phyloP scores from a whole-genome alignment of 2,797 vertebrate species.

The Enteromius treurensis region DNA sequence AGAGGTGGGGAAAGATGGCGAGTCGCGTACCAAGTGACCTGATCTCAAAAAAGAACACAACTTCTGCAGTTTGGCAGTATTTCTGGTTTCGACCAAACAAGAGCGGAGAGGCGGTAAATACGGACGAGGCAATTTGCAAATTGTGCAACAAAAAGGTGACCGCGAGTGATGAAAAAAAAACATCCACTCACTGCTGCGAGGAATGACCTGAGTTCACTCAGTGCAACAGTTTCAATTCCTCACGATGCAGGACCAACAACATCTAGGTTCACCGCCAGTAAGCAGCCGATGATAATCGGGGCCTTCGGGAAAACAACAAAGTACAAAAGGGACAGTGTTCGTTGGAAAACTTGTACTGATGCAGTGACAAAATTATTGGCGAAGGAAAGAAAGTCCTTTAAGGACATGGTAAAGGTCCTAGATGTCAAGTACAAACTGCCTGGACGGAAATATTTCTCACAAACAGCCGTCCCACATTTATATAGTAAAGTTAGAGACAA shows the following conservation, averaged over 20 bases:
- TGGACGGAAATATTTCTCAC: neutral
- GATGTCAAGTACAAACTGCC: conserved; percentile 6
- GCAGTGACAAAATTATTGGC: too few species aligned
- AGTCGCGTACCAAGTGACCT: too few species aligned
- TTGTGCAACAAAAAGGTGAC: conserved; percentile 9
- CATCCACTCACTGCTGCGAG: neutral
- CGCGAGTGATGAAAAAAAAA: neutral
- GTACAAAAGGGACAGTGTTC: neutral
- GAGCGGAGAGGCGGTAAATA: neutral
- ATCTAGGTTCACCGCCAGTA: conserved; percentile 1
- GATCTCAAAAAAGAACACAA: too few species aligned
- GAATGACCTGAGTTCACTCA: neutral
- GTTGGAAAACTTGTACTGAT: neutral
- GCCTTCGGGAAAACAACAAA: neutral
- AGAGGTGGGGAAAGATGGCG: too few species aligned
- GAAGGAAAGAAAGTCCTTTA: neutral
- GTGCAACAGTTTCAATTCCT: neutral
- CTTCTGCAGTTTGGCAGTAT: too few species aligned
- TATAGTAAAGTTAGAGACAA: conserved; percentile 14
- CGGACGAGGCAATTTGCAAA: neutral
- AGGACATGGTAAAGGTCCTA: conserved; percentile 8
- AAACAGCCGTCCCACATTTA: conserved; percentile 9
- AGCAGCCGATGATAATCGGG: neutral
- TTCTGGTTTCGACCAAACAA: neutral
- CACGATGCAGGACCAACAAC: too few species aligned